Conservation (phyloP, 2,888 invertebrate species). For the Steinernema carpocapsae region DNA sequence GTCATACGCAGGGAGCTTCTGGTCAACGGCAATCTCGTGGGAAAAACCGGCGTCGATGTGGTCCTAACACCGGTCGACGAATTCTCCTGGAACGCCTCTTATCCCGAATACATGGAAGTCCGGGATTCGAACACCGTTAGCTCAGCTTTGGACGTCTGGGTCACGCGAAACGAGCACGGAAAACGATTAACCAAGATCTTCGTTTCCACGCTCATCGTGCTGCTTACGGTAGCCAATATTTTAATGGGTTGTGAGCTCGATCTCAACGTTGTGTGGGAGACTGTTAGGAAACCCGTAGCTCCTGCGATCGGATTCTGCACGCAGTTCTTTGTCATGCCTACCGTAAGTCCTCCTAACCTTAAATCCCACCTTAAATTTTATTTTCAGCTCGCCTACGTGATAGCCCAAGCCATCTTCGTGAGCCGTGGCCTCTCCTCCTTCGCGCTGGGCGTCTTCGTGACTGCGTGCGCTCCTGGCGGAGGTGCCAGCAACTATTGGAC, state of each 20-base stretch:
- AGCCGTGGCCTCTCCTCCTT: constrained; percentile 59
- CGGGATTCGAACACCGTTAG: neutral
- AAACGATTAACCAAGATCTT: constrained; percentile 57
- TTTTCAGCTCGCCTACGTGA: constrained; percentile 63
- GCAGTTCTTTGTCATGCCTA: constrained; percentile 73
- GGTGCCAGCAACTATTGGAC: constrained; percentile 97
- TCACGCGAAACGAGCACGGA: constrained; percentile 36
- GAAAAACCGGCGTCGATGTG: neutral
- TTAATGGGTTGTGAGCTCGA: constrained; percentile 69
- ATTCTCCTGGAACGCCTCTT: neutral
- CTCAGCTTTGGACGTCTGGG: constrained; percentile 50
- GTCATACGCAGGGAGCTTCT: neutral
- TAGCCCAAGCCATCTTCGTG: constrained; percentile 61
- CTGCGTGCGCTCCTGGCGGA: constrained; percentile 74
- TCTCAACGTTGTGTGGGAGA: constrained; percentile 62
- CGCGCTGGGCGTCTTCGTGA: constrained; percentile 68
- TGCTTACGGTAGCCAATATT: constrained; percentile 65
- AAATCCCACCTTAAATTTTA: neutral
- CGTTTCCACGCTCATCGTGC: constrained; percentile 59
- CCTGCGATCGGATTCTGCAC: constrained; percentile 72
- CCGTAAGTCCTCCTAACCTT: constrained; percentile 66
- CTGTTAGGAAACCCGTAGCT: constrained; percentile 71
- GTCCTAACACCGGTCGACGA: constrained; percentile 26
- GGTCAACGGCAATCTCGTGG: neutral
- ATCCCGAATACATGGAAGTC: constrained; percentile 6